Base-by-base conservation (phyloP, 2,888 invertebrate species). In the Tridacna crocea region DNA sequence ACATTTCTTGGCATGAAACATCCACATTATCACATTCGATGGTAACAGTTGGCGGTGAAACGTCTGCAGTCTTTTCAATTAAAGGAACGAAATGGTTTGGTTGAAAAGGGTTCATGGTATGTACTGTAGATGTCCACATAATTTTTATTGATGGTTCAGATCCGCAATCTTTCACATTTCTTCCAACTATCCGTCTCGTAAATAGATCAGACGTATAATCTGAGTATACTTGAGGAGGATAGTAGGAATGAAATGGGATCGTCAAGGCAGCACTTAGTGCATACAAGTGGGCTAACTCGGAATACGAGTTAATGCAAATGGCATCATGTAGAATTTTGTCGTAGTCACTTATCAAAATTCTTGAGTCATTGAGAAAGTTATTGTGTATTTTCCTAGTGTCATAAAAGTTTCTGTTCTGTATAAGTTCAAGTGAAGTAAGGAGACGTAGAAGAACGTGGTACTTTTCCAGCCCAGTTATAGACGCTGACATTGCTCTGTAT, bases 281-380 rank as follows among this genome's bases (percentile, higher is more conserved):
- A 58, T 75, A 79, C 13, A 79, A 26, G 46, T 79, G 79, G 0
- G 48, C 74, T 68, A 75, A 68, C 47, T 70, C 79, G 12, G 63
- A 48, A 58, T 47, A 79, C 19, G 61, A 70, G 2, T 19, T 46
- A 26, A n/a, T 26, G 36, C 12, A 12, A 0, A 79, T 47, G 8
- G 74, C 65, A 19, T 79, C 79, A 19, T 36, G 48, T 15, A 74
- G 66, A 47, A 68, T 55, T 60, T 79, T 79, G 10, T 46, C 26
- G 48, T 75, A 70, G 19, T 27, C 13, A 60, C 75, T 79, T 19
- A 68, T 74, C 10, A 79, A 36, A 11, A 79, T 73, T 46, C 79
- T 27, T n/a, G 58, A 60, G 65, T 79, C 75, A 36, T 68, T 68
- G 4, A 68, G 46, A 15, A 68, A 68, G 26, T 68, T 19, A 19